phyloP scores from a whole-genome alignment of 2,888 invertebrate species.

The Acrobeloides nanus region DNA sequence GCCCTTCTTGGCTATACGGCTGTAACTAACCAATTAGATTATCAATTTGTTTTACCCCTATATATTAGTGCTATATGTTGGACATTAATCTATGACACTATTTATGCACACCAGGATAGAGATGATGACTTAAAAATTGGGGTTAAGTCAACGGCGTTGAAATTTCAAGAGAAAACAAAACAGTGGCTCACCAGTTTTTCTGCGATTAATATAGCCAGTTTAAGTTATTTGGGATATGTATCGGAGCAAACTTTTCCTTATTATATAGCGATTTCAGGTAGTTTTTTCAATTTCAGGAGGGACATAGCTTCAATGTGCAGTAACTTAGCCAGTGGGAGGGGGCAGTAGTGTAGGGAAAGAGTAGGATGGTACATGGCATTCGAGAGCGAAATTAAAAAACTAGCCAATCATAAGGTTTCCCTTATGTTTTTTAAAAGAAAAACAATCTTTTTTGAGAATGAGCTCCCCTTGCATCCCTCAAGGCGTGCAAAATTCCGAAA shows the following conservation, averaged over 20 bases:
- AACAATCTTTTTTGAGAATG: no score
- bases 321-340: no score
- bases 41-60: conserved; percentile 69
- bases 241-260: conserved; percentile 75
- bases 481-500: no score
- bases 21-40: conserved; percentile 62
- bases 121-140: conserved; percentile 80
- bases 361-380: no score
- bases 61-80: conserved; percentile 82
- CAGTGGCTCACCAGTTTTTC: conserved; percentile 71
- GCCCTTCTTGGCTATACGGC: conserved; percentile 86
- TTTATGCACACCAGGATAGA: conserved; percentile 97
- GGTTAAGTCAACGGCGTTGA: conserved; percentile 87
- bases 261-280: conserved; percentile 58
- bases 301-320: no score
- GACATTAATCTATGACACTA: conserved; percentile 95
- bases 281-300: no score
- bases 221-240: conserved; percentile 64
- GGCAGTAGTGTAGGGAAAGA: no score
- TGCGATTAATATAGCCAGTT: conserved; percentile 64
- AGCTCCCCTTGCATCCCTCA: no score
- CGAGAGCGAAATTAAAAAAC: no score
- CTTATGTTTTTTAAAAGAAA: no score
- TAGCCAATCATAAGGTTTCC: no score
- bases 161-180: conserved; percentile 75